Evolutionary conservation across 1,140 invertebrate species (phyloP), one percentile per base, ranked within the genome.

Genomic region (Lepidurus apus): DNA sequence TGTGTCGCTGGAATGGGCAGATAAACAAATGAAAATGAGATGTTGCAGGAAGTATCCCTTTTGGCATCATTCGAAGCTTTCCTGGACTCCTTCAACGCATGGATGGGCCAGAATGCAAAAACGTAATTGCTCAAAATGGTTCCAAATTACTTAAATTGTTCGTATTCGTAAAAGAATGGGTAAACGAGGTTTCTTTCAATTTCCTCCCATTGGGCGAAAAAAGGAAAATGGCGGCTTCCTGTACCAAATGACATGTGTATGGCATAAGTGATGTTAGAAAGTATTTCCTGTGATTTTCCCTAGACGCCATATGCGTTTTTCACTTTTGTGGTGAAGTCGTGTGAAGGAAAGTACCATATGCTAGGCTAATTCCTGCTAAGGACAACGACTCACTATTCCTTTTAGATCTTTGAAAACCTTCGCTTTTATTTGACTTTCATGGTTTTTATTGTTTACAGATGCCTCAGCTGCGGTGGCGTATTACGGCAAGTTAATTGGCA

Each of bases 401-500:
- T 34, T 34, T 4, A 34, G 34, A 34, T 4, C 34, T 4, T 34
- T 34, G 34, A 34, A 34, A 34, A 34, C 34, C 34, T 34, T 34
- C 34, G 4, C 34, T 34, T 34, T 34, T 34, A 34, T 34, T 3
- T 3, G 3, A 34, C 34, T 34, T 34, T 34, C 34, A 3, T 34
- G 34, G 34, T 0, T 34, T 34, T 34, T 3, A 34, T 34, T 34
- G 34, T 3, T 34, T 65, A 9, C 13, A 65, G 53, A 65, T 17
- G 53, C 53, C 21, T 65, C 76, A 24, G 81, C 80, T 42, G 81
- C 80, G 42, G 76, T 73, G 21, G 82, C 82, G 8, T 95, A 95
- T 86, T 91, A 90, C 81, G 94, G 93, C 74, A 91, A 91, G 85
- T 90, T 90, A 82, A 87, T 96, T 76, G 93, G 93, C 42, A 88